Base-by-base conservation (phyloP, 2,797 vertebrate species). In the Chelonia mydas region DNA sequence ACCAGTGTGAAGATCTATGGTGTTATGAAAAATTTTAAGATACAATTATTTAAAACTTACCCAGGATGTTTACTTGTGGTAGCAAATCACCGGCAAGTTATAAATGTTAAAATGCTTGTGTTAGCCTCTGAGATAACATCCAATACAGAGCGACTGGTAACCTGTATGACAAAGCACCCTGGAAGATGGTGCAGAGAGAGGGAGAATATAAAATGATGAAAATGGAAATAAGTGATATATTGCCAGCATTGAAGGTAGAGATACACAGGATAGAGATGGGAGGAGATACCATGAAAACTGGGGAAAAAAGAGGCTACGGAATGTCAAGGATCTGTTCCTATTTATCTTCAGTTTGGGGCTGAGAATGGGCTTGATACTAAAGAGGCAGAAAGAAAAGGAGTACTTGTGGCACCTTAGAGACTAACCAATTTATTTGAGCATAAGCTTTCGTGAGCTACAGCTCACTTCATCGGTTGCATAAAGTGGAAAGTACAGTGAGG, bases 271-370 rank as follows among this genome's bases (percentile, higher is more conserved):
- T 27, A 27, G 55, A 57, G 25, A 57, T 57, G 55, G 55, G 10
- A 57, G 25, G 25, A 57, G 55, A 57, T 57, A 11, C 54, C 9
- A 5, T 53, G 51, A 74, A 78, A 83, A 41, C 0, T 2, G 28
- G 4, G 50, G 61, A 65, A 68, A 5, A 7, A 6, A 25, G 31
- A 91, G 86, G 86, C 31, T 3, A 4, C 31, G 5, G 54, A 78
- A 45, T 5, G 21, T 7, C 0, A 0, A 1, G 76, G 23, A 3
- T 1, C 16, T 74, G 83, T 65, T 78, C 41, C 3, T 53, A 41
- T n/a, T 41, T 72, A 41, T 45, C 41, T 28, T 37, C 13, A 27
- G 76, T 81, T 86, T 49, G 21, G 54, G 21, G 2, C 49, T 84
- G 81, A 53, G 47, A 50, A 89, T 55, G 31, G 0, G 0, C 31